These are phyloP conservation scores for Lepidostoma basale DNA, from an alignment of 1,140 invertebrate species.

Conservation along the genomic window DNA sequence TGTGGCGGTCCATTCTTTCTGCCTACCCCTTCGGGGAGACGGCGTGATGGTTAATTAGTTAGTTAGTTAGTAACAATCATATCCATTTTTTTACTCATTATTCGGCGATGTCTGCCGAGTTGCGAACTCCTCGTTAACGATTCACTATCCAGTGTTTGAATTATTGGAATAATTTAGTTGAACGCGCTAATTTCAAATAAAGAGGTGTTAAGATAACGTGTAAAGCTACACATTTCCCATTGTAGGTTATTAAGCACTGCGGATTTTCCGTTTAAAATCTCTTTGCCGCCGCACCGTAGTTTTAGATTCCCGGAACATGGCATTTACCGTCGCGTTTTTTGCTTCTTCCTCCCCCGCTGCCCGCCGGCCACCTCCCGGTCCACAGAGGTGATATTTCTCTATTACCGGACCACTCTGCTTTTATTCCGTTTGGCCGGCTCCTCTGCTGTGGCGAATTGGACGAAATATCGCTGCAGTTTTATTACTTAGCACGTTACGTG, in stretches of 20 bases:
- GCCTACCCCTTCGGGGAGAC: no score
- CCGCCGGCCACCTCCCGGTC: not conserved
- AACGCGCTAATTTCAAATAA: no score
- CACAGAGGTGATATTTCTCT: slow-evolving; percentile 44
- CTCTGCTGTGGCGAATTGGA: slow-evolving; percentile 41
- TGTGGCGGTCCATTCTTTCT: no score
- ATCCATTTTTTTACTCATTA: no score
- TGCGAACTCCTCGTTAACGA: no score
- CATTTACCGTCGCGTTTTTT: slow-evolving; percentile 31
- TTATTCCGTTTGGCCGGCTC: slow-evolving; percentile 21
- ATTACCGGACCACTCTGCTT: slow-evolving; percentile 39
- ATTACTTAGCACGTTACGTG: slow-evolving; percentile 18
- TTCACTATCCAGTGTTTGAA: no score
- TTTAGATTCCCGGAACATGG: slow-evolving; percentile 22
- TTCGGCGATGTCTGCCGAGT: no score
- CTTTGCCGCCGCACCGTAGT: slow-evolving; percentile 23
- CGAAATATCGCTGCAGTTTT: slow-evolving; percentile 38
- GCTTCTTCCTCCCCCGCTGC: slow-evolving; percentile 12
- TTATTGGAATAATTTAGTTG: no score
- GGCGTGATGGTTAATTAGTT: no score
- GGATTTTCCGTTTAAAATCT: slow-evolving; percentile 1
- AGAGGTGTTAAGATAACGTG: no score
- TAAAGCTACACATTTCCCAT: no score
- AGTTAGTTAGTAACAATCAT: no score
- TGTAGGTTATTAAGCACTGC: not conserved